phyloP scores from a whole-genome alignment of 2,888 invertebrate genomes.

The Monopis laevigella region DNA sequence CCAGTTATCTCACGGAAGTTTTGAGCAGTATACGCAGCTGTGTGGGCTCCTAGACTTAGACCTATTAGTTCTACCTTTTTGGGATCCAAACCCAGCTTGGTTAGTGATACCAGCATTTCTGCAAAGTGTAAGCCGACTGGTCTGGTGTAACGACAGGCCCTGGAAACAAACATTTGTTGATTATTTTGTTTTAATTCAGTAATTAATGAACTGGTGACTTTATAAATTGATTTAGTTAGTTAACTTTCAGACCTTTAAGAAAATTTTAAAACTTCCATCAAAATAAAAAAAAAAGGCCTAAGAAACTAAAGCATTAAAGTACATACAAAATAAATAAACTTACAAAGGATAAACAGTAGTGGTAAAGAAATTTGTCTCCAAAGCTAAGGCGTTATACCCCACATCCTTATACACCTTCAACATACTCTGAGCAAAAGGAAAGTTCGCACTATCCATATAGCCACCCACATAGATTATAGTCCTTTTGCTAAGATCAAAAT shows the following conservation, averaged over 20 bases:
- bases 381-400: constrained; percentile 35
- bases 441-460: constrained; percentile 34
- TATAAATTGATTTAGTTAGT: too few relatives aligned
- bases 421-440: constrained; percentile 23
- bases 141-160: constrained; percentile 19
- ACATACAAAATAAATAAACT: constrained; percentile 22
- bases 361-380: constrained; percentile 35
- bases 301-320: not conserved
- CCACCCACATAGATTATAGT: constrained; percentile 41
- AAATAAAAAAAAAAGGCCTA: too few relatives aligned
- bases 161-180: constrained; percentile 13
- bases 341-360: constrained; percentile 39
- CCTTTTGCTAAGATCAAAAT: constrained; percentile 28
- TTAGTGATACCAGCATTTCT: constrained; percentile 22
- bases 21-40: constrained; percentile 23
- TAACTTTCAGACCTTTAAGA: too few relatives aligned
- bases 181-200: not conserved
- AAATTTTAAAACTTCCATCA: too few relatives aligned
- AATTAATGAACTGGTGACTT: too few relatives aligned
- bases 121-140: constrained; percentile 22
- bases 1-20: constrained; percentile 22
- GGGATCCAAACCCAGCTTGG: constrained; percentile 20
- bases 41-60: constrained; percentile 24
- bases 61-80: constrained; percentile 23
- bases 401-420: constrained; percentile 29